These are phyloP conservation scores for Drosophila rellima DNA, from an alignment of 2,888 invertebrate species.

Conservation along the genomic window DNA sequence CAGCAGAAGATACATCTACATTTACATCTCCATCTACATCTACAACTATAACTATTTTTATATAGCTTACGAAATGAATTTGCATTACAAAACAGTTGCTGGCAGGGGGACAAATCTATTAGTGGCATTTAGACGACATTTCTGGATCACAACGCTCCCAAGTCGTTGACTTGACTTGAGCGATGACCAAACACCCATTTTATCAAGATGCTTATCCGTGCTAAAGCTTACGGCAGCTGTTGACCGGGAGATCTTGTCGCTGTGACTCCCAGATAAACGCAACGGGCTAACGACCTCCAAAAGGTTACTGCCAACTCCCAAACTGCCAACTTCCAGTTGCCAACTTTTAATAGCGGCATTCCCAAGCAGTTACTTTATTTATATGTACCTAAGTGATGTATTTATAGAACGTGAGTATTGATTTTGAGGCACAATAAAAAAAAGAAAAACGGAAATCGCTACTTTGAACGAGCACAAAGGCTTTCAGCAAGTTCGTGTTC, in stretches of 20 bases:
- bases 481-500: constrained; percentile 66
- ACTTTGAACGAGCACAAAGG: constrained; percentile 1
- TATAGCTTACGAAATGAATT: constrained; percentile 67
- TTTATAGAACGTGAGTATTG: constrained; percentile 34
- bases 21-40: background rate
- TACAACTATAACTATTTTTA: constrained; percentile 52
- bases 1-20: constrained; percentile 17
- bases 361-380: constrained; percentile 10
- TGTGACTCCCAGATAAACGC: constrained; percentile 51
- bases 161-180: constrained; percentile 73
- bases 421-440: constrained; percentile 34
- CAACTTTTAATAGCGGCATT: constrained; percentile 34
- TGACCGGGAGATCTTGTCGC: constrained; percentile 21
- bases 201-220: constrained; percentile 58
- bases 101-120: constrained; percentile 36
- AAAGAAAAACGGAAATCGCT: constrained; percentile 24
- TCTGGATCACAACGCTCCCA: constrained; percentile 67
- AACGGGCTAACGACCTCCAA: constrained; percentile 68
- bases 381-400: constrained; percentile 14
- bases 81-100: constrained; percentile 64
- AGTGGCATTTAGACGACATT: constrained; percentile 54
- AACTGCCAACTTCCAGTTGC: constrained; percentile 33
- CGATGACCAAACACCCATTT: constrained; percentile 55
- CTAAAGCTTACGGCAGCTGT: constrained; percentile 29
- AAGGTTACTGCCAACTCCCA: constrained; percentile 37